Conservation (phyloP, 2,888 invertebrate species). For the Mactromeris polynyma region DNA sequence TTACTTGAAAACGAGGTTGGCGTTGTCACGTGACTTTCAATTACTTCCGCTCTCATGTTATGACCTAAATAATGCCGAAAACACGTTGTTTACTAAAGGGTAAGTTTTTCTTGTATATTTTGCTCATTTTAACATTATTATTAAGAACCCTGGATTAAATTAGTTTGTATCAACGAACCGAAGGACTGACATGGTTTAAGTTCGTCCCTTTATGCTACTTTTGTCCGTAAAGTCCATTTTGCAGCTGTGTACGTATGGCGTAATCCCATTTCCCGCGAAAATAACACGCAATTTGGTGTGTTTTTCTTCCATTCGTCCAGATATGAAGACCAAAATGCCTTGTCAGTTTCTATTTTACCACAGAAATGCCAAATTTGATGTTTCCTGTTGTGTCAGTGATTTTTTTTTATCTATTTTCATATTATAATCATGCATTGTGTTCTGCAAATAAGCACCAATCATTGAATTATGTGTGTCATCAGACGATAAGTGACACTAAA, state of each 20-base stretch:
- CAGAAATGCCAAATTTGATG: no score
- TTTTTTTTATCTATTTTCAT: no score
- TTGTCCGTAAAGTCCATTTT: not conserved
- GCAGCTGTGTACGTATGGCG: conserved; percentile 2
- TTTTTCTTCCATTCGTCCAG: not conserved
- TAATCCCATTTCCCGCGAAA: conserved; percentile 47
- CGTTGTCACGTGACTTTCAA: conserved; percentile 75
- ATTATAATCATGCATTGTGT: no score
- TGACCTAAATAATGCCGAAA: conserved; percentile 50
- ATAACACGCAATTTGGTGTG: conserved; percentile 22
- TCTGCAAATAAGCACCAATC: no score
- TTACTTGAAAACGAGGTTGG: conserved; percentile 65
- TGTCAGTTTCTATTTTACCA: not conserved
- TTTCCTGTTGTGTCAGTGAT: no score
- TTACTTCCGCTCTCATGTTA: conserved; percentile 70
- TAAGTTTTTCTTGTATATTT: conserved; percentile 5
- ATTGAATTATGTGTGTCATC: no score
- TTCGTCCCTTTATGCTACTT: not conserved
- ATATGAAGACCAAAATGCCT: not conserved
- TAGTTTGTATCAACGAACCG: not conserved
- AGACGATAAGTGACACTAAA: no score
- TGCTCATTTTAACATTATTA: not conserved
- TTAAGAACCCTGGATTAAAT: not conserved
- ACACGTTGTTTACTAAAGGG: conserved; percentile 58
- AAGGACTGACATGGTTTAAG: not conserved